phyloP scores from a whole-genome alignment of 2,888 invertebrate genomes.

The Leptothorax acervorum region DNA sequence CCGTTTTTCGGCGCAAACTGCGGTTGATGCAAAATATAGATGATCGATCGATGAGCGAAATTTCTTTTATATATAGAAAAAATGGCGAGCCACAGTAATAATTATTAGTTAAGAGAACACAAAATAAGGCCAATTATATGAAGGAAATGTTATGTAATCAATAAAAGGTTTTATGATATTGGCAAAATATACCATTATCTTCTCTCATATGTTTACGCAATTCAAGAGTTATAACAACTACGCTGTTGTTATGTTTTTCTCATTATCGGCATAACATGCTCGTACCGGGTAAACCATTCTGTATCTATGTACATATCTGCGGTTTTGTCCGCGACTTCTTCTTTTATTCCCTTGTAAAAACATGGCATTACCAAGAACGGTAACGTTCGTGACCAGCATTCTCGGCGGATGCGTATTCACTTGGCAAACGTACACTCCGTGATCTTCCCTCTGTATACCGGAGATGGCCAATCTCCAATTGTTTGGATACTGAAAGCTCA shows the following conservation, averaged over 20 bases:
- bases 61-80: background rate
- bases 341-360: constrained; percentile 28
- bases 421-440: constrained; percentile 93
- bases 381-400: constrained; percentile 91
- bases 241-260: background rate
- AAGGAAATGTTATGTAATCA: background rate
- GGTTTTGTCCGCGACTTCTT: background rate
- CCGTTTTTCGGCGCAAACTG: background rate
- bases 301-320: background rate
- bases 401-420: constrained; percentile 93
- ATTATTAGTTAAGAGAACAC: background rate
- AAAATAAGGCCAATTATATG: background rate
- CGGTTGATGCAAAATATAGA: constrained; percentile 33
- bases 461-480: constrained; percentile 91
- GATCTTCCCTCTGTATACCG: constrained; percentile 90
- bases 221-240: background rate
- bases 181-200: background rate
- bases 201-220: background rate
- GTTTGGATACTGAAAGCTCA: constrained; percentile 90
- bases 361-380: constrained; percentile 89
- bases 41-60: constrained; percentile 35
- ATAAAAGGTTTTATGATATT: background rate
- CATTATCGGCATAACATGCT: background rate
- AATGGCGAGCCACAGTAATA: background rate
- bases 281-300: background rate